Conservation (phyloP, 2,888 invertebrate species). For the Acleris cristana region DNA sequence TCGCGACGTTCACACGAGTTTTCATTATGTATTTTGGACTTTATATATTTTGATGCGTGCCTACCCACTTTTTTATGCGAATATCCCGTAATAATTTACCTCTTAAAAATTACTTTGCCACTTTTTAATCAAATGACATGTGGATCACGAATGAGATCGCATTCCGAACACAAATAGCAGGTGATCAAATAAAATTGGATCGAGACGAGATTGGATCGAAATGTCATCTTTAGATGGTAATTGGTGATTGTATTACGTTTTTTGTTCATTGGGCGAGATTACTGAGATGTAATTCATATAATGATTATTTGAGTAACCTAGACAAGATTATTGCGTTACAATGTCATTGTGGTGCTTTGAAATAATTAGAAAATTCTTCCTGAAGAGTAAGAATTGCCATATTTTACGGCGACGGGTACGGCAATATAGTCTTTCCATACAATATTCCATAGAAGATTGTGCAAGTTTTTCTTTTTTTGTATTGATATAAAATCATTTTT, state of each 20-base stretch:
- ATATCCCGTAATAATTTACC: too few species aligned
- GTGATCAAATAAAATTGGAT: conserved; percentile 51
- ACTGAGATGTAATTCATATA: conserved; percentile 6
- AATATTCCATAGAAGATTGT: too few species aligned
- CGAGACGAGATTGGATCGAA: conserved; percentile 40
- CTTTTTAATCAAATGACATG: conserved; percentile 49
- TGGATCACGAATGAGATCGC: conserved; percentile 56
- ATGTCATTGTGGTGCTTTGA: background rate
- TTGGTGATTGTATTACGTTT: conserved; percentile 37
- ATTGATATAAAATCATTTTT: too few species aligned
- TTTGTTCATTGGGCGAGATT: conserved; percentile 18
- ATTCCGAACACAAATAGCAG: conserved; percentile 58
- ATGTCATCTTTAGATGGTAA: conserved; percentile 40
- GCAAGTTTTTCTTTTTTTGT: too few species aligned
- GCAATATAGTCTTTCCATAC: too few species aligned
- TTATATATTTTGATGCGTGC: too few species aligned
- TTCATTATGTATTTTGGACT: too few species aligned
- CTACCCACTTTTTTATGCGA: too few species aligned
- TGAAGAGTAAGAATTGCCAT: too few species aligned
- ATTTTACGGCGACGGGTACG: too few species aligned
- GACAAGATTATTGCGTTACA: conserved; percentile 4
- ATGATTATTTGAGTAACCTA: conserved; percentile 6
- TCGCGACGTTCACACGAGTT: too few species aligned
- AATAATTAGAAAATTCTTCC: too few species aligned
- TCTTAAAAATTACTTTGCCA: background rate